A percentile compares a stretch with the other conserved stretches of the same genome.
These are phyloP conservation scores for Trematocara unimaculatum DNA, from an alignment of 2,113 vertebrate species.

Conservation along the genomic window DNA sequence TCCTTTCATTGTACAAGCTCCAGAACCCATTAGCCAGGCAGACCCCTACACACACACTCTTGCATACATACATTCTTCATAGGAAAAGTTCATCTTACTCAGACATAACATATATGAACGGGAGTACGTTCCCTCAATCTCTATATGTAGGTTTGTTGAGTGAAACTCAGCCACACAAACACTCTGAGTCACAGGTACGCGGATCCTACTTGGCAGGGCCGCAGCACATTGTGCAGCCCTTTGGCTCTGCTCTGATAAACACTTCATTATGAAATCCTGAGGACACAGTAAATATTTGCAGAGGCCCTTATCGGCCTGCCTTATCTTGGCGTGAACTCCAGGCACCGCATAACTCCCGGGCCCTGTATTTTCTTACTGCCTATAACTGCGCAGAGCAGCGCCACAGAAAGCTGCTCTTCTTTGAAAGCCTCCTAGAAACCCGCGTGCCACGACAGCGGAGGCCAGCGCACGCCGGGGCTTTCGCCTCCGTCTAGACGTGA, in stretches of 20 bases:
- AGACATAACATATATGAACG: not conserved
- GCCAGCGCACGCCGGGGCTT: not conserved
- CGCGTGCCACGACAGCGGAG: not conserved
- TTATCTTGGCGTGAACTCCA: slow-evolving; percentile 72
- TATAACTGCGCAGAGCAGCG: slow-evolving; percentile 42
- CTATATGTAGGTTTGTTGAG: not conserved
- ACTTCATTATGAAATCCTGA: slow-evolving; percentile 74
- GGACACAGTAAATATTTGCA: slow-evolving; percentile 75
- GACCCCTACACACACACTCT: not conserved
- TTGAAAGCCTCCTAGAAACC: slow-evolving; percentile 25
- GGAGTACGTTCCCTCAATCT: not conserved
- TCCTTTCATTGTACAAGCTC: slow-evolving; percentile 76
- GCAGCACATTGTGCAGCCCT: slow-evolving; percentile 30
- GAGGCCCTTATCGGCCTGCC: slow-evolving; percentile 51
- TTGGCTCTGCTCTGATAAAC: slow-evolving; percentile 68
- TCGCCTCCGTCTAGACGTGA: not conserved
- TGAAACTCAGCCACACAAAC: not conserved
- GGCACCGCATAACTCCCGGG: slow-evolving; percentile 52
- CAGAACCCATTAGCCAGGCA: slow-evolving; percentile 56
- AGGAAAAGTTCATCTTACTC: not conserved
- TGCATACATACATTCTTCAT: not conserved
- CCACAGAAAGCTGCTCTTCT: not conserved
- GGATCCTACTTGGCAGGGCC: slow-evolving; percentile 45
- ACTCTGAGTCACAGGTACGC: slow-evolving; percentile 23
- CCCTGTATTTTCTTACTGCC: slow-evolving; percentile 58